phyloP scores from a whole-genome alignment of 2,797 vertebrate genomes.

The Gobionotothen gibberifrons region DNA sequence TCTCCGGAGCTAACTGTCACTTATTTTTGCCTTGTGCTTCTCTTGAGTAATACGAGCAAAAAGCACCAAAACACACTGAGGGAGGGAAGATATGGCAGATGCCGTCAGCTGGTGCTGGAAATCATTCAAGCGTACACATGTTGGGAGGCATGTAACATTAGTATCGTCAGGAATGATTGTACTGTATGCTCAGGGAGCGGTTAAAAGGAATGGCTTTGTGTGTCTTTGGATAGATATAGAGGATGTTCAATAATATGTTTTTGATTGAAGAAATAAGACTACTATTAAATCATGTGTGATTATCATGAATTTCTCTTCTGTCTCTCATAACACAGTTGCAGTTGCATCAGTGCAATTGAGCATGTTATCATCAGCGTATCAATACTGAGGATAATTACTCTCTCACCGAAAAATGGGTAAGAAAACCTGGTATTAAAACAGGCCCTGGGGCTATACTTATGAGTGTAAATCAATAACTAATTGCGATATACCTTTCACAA shows the following conservation, averaged over 20 bases:
- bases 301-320: neutral
- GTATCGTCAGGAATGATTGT: constrained; percentile 48
- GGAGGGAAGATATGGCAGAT: constrained; percentile 47
- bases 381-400: no score
- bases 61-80: constrained; percentile 41
- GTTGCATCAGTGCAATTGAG: neutral
- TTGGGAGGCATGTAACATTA: constrained; percentile 57
- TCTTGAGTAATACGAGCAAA: constrained; percentile 44
- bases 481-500: no score
- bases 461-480: no score
- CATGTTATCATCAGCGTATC: neutral
- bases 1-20: constrained; percentile 75
- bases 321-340: neutral
- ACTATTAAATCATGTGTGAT: no score
- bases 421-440: no score
- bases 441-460: no score
- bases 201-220: neutral
- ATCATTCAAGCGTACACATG: constrained; percentile 69
- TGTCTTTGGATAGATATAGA: neutral
- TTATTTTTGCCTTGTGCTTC: constrained; percentile 55
- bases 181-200: constrained; percentile 12
- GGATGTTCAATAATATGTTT: neutral
- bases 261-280: neutral
- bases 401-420: no score
- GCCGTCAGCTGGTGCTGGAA: constrained; percentile 60